Base-by-base conservation (phyloP, 2,797 vertebrate species). In the Cynopterus sphinx region DNA sequence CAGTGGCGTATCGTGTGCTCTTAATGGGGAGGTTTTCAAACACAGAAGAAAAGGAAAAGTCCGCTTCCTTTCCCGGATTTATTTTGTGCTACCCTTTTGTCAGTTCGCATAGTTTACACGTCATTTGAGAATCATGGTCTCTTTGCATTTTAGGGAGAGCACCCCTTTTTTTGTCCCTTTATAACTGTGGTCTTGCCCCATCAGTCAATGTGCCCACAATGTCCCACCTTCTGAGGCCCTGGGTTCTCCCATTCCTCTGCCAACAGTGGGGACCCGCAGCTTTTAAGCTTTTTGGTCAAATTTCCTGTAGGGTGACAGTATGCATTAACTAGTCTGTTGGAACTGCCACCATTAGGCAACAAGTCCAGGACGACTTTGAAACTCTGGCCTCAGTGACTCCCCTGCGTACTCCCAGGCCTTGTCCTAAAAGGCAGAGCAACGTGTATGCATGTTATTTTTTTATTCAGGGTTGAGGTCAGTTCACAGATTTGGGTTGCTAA, bases 11-110 rank as follows among this genome's bases (percentile, higher is more conserved):
- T 94, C 98, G 94, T 98, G 75, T 97, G 97, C 96, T 96, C 90
- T 97, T 98, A 97, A 98, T 84, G 91, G 96, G 87, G 97, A 98
- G 97, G 95, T 98, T 97, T 98, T 98, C 97, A 97, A 98, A 97
- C 85, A 84, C 36, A 57, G 85, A 96, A 91, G 91, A 22, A 36
- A 95, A 81, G 82, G 77, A 63, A 74, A 87, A 70, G 53, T 28
- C 63, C 73, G 93, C 87, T 95, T 94, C 88, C 71, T 92, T 94
- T 92, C 90, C 49, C 51, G 0, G 39, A 9, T 39, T 67, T 95
- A 71, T 95, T 61, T 74, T 67, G 71, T 68, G 81, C 59, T 82
- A 57, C 94, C 67, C 97, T 97, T 96, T 95, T 93, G 93, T 96
- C 86, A 85, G 28, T 94, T 94, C 90, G 91, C 92, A 97, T 84